Base-by-base conservation (phyloP, 2,888 invertebrate genomes). In the Drosophila diplacantha region DNA sequence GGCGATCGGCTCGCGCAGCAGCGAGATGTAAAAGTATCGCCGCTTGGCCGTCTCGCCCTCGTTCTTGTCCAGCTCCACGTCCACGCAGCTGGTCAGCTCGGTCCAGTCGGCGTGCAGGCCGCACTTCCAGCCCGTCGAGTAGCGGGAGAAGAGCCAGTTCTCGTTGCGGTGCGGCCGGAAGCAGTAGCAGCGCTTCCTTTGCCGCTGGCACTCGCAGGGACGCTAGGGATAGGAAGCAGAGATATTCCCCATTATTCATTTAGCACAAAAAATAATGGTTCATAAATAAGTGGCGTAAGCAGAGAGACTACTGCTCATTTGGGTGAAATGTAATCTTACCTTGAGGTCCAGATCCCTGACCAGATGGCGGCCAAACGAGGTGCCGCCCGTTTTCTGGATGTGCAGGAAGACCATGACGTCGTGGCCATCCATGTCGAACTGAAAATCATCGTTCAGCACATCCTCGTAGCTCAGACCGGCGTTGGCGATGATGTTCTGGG, bases 371-470 rank as follows among this genome's bases (percentile, higher is more conserved):
- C 99, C 99, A 87, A 99, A 99, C 8, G 96, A 93, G 38, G 99
- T 99, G 29, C 99, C 99, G 56, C 99, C 99, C 53, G 99, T 99
- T 90, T 99, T 99, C 89, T 99, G 99, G 88, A 99, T 98, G 88
- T 99, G 99, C 75, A 99, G 85, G 90, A 91, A 99, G 93, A 99
- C 98, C 91, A 99, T 95, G 58, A 99, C 99, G 90, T 99, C 99
- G 85, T 96, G 95, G 12, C 95, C 95, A 87, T 95, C 94, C 89
- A 96, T 94, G 88, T 96, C 95, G 89, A 96, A 96, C 84, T 94
- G 92, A 88, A 95, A 95, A 89, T 94, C 94, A 86, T 95, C 95
- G 86, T 95, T 95, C 57, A 95, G 90, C 81, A 95, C 93, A 88
- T 95, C 95, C 86, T 95, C 95, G 87, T 95, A 95, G 77, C 95